Conservation (phyloP, 2,113 vertebrate species). For the Ammodytes dubius region DNA sequence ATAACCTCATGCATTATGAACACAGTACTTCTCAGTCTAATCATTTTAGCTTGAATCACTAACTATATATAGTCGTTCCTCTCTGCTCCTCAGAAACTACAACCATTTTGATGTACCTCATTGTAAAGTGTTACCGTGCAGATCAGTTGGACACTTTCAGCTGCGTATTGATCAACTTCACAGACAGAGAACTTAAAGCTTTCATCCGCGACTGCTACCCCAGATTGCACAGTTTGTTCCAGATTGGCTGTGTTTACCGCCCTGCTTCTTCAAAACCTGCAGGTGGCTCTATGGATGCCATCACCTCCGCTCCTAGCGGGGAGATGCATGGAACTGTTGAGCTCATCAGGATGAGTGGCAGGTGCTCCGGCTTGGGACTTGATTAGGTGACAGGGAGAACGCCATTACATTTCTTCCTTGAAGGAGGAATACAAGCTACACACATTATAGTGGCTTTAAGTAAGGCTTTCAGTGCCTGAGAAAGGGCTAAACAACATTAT, state of each 20-base stretch:
- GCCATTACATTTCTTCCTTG: neutral
- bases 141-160: neutral
- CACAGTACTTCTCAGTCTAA: too few relatives aligned
- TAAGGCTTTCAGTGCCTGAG: neutral
- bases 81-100: too few relatives aligned
- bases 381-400: constrained; percentile 18
- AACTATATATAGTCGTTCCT: neutral
- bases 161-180: constrained; percentile 14
- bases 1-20: too few relatives aligned
- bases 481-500: neutral
- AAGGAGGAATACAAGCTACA: neutral
- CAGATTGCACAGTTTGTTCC: neutral
- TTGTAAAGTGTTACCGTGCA: neutral
- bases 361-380: neutral
- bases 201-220: neutral
- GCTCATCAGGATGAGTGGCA: constrained; percentile 34
- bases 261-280: neutral
- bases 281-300: neutral
- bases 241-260: constrained; percentile 3
- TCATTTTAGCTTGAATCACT: neutral
- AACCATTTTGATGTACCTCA: neutral
- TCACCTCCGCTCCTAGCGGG: neutral
- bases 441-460: constrained; percentile 11
- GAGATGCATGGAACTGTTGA: neutral
- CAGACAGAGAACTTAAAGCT: neutral